Percentiles rank a stretch among this genome's conserved stretches.
Evolutionary conservation across 2,888 invertebrate species (phyloP).

Genomic region (Mythimna ferrago): DNA sequence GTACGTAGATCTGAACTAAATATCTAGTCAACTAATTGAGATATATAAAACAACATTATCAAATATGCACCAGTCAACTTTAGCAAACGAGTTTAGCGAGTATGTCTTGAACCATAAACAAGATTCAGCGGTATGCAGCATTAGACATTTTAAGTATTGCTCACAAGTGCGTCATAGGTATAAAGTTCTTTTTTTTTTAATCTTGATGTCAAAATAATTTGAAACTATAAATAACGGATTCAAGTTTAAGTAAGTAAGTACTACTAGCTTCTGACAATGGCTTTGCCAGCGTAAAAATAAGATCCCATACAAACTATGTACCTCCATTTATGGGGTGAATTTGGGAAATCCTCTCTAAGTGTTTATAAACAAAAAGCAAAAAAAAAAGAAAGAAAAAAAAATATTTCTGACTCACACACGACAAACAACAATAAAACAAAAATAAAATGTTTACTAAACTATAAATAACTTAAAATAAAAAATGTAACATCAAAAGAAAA

Average conservation of each 20-base stretch:
- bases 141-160: conserved; percentile 27
- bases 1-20: background rate
- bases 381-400: too few species aligned
- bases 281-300: too few species aligned
- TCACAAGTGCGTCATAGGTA: conserved; percentile 22
- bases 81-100: conserved; percentile 42
- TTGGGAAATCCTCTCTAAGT: too few species aligned
- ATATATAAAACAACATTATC: conserved; percentile 26
- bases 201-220: background rate
- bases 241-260: background rate
- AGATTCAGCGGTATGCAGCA: conserved; percentile 20
- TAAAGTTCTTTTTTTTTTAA: background rate
- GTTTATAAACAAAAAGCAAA: background rate
- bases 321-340: too few species aligned
- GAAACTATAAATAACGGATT: conserved; percentile 4
- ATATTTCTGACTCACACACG: too few species aligned
- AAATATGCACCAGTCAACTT: conserved; percentile 42
- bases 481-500: too few species aligned
- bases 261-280: too few species aligned
- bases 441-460: too few species aligned
- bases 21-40: conserved; percentile 2
- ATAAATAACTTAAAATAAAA: too few species aligned
- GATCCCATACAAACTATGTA: too few species aligned
- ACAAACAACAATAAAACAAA: too few species aligned
- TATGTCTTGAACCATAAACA: conserved; percentile 40